Evolutionary conservation across 92 coral and sea anemone genomes (phyloP), one percentile per base, ranked within the genome.

Genomic region (Isaurus tuberculatus): DNA sequence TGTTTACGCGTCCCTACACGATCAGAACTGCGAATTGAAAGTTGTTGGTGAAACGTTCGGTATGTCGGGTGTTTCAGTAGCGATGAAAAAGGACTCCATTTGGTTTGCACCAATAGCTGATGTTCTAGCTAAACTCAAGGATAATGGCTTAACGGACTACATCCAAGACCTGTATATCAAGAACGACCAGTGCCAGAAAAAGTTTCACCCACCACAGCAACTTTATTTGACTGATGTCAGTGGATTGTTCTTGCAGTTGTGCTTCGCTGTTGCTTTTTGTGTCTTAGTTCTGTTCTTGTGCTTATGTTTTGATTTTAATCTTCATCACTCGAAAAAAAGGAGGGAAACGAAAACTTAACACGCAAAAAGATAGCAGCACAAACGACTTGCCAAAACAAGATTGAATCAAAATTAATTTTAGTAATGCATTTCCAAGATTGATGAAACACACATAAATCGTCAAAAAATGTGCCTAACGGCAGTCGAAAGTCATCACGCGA

Each of bases 31-130:
- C 22, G 85, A 83, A 69, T 85, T 93, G 3, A 93, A 89, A 73
- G 95, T 91, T 19, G 91, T 91, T 32, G 98, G 98, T 1, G 91
- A 89, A 7, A 89, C 95, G 11, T 93, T 93, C 55, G 98, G 95
- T 0, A 93, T 91, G 93, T 93, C 98, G 0, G 98, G 98, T 37
- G 92, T 92, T 29, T 88, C 95, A 2, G 57, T 93, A 25, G 93
- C 82, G 1, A 92, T 89, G 43, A 89, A 84, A 61, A 93, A 93
- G 48, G 91, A 87, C 46, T 89, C 92, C 16, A 94, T 91, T 16
- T 79, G 87, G 88, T 89, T 93, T 75, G 75, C 88, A 14, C 84
- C 85, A 20, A 82, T 93, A 34, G 80, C 88, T 19, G 93, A 87
- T 25, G 95, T 86, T 42, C 90, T 93, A 11, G 84, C 78, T 28